phyloP scores from a whole-genome alignment of 2,888 invertebrate species.

The Coenonympha arcania region DNA sequence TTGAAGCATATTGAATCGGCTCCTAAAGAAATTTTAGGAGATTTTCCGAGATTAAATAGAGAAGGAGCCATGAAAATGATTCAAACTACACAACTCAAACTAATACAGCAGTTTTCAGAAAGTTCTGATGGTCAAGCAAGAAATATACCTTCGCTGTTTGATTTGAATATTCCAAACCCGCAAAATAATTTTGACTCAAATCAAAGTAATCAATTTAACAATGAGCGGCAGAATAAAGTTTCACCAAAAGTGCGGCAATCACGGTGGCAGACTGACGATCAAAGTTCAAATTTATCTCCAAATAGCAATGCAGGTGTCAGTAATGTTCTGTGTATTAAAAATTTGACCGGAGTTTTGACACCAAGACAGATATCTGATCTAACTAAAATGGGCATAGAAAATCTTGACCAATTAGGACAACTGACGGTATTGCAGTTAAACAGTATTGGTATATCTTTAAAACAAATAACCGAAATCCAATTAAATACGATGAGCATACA shows the following conservation, averaged over 20 bases:
- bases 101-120: slow-evolving; percentile 62
- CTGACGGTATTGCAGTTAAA: slow-evolving; percentile 76
- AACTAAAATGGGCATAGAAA: slow-evolving; percentile 74
- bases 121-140: slow-evolving; percentile 49
- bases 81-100: slow-evolving; percentile 59
- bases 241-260: slow-evolving; percentile 68
- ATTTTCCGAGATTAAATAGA: slow-evolving; percentile 86
- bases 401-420: slow-evolving; percentile 76
- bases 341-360: slow-evolving; percentile 73
- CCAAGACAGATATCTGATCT: slow-evolving; percentile 75
- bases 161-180: slow-evolving; percentile 63
- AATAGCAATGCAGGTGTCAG: slow-evolving; percentile 41
- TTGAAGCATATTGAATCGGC: slow-evolving; percentile 89
- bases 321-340: slow-evolving; percentile 72
- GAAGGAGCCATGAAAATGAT: slow-evolving; percentile 80
- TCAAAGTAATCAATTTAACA: slow-evolving; percentile 48
- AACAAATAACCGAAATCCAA: slow-evolving; percentile 77
- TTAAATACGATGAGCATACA: slow-evolving; percentile 75
- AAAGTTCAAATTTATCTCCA: slow-evolving; percentile 45
- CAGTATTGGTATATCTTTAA: slow-evolving; percentile 74
- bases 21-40: slow-evolving; percentile 92
- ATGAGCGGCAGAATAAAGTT: slow-evolving; percentile 56
- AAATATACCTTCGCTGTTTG: slow-evolving; percentile 64
- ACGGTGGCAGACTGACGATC: slow-evolving; percentile 67
- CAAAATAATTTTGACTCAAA: slow-evolving; percentile 43